Evolutionary conservation across 2,888 invertebrate species (phyloP), one percentile per base, ranked within the genome.

Genomic region (Tenthredo distinguenda): DNA sequence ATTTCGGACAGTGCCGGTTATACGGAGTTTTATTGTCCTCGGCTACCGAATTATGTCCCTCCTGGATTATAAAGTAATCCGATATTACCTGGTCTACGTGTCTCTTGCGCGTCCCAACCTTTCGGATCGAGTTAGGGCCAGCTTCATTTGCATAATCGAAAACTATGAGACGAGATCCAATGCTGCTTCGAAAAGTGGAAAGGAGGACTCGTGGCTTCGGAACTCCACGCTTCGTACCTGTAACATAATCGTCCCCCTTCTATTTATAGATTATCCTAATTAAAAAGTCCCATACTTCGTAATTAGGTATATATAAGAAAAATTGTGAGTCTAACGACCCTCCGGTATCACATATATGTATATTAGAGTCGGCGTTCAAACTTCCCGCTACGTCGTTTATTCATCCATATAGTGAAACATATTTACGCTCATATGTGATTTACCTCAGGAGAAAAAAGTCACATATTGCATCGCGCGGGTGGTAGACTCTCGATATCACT

Each of bases 1-100:
- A 89, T 88, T 86, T 88, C 86, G 79, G 68, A 71, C 74, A 34
- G 15, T n/a, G 6, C 50, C 18, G 18, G 1, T 18, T 26, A 50
- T 77, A n/a, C 77, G 40, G 68, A 58, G 2, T 79, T 62, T 81
- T 58, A 81, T 37, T 62, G 58, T 40, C 31, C 62, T 6, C 87
- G 47, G 86, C 87, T 87, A 88, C 87, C 86, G 86, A 88, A 86
- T 87, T 89, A 87, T 86, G 31, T 76, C 72, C 76, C 12, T 62
- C 37, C 0, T 21, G 81, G 81, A 81, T 81, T 81, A 62, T 81
- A 81, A 58, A 62, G 40, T 62, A 81, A 81, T 77, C 77, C 77
- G 77, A 77, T 77, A 18, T 50, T 50, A 50, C 12, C 34, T 34
- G 9, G 9, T 55, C 50, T 77, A 77, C 55, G 55, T 77, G 77